Evolutionary conservation across 2,888 invertebrate genomes (phyloP).

Genomic region (Abscondita cerata): DNA sequence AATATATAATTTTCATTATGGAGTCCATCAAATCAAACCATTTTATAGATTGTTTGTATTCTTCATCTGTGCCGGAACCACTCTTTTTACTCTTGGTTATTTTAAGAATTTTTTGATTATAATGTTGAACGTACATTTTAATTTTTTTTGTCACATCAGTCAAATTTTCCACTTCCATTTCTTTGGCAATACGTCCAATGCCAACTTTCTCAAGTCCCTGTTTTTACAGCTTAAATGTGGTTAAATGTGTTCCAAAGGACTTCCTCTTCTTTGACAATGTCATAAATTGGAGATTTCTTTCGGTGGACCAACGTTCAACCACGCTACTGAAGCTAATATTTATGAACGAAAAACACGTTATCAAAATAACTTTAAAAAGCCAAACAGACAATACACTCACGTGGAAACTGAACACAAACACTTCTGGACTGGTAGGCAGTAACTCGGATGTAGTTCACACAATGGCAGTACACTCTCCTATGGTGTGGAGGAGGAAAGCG

Average conservation of each 20-base stretch:
- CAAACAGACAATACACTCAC: not conserved
- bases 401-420: not conserved
- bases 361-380: not conserved
- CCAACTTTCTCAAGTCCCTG: conserved; percentile 36
- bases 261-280: conserved; percentile 1
- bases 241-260: conserved; percentile 1
- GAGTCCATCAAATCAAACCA: conserved; percentile 6
- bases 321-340: not conserved
- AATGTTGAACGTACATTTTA: conserved; percentile 61
- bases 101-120: conserved; percentile 61
- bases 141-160: conserved; percentile 62
- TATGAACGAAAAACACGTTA: not conserved
- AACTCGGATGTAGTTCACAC: not conserved
- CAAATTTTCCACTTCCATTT: conserved; percentile 52
- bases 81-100: conserved; percentile 43
- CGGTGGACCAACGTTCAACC: not conserved
- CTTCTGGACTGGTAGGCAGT: not conserved
- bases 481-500: not conserved
- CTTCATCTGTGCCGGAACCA: conserved; percentile 1
- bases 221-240: not conserved
- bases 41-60: conserved; percentile 9
- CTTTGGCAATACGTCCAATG: conserved; percentile 54
- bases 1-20: conserved; percentile 2
- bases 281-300: not conserved
- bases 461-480: not conserved